Conservation (phyloP, 2,113 vertebrate genomes). For the Scomber scombrus region DNA sequence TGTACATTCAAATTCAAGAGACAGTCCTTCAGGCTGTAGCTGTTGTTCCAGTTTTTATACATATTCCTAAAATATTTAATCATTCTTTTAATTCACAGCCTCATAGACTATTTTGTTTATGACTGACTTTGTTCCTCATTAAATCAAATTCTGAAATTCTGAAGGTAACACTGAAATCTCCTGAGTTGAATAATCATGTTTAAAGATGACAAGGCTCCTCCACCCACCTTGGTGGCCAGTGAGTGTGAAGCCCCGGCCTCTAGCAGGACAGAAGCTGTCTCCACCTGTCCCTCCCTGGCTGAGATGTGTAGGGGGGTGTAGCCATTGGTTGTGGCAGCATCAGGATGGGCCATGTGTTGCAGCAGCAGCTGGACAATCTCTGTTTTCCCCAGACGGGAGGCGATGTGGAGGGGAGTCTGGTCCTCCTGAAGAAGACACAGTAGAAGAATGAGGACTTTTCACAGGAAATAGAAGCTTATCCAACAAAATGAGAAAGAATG, state of each 20-base stretch:
- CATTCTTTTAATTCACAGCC: too few relatives aligned
- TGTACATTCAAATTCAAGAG: too few relatives aligned
- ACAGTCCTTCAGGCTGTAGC: too few relatives aligned
- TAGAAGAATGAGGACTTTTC: not conserved
- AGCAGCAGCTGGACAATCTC: conserved; percentile 97
- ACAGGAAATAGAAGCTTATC: not conserved
- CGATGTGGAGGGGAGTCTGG: conserved; percentile 98
- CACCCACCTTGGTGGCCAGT: conserved; percentile 91
- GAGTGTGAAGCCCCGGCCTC: conserved; percentile 96
- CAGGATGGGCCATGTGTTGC: conserved; percentile 98
- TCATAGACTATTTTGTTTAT: too few relatives aligned
- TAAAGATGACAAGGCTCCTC: not conserved
- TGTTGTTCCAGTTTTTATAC: too few relatives aligned
- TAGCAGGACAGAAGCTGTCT: conserved; percentile 93
- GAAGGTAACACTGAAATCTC: too few relatives aligned
- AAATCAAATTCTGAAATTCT: too few relatives aligned
- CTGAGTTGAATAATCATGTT: too few relatives aligned
- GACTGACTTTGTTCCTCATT: too few relatives aligned
- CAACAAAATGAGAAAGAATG: too few relatives aligned
- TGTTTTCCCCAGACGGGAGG: conserved; percentile 96
- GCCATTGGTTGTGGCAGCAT: conserved; percentile 94
- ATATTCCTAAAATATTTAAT: too few relatives aligned
- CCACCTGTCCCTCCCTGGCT: conserved; percentile 95
- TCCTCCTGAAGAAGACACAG: conserved; percentile 87
- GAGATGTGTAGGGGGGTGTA: conserved; percentile 97